These are phyloP conservation scores for Eutolmus rufibarbis DNA, from an alignment of 2,888 invertebrate species.

Conservation along the genomic window DNA sequence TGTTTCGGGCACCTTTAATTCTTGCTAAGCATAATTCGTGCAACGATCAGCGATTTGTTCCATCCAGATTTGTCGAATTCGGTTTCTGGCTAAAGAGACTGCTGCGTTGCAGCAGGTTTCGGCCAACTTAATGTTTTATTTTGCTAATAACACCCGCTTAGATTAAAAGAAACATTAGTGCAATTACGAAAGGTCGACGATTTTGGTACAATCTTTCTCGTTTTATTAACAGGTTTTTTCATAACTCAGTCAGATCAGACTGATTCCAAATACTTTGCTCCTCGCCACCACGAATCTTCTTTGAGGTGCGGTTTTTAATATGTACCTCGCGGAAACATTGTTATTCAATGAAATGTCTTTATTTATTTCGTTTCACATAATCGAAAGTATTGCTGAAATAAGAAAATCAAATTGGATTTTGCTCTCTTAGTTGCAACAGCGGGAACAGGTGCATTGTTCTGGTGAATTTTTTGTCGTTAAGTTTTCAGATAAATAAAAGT, in stretches of 20 bases:
- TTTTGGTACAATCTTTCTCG: neutral
- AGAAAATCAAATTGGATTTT: no score
- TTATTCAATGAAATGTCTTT: neutral
- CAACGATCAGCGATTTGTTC: neutral
- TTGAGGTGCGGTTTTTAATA: neutral
- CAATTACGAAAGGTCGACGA: neutral
- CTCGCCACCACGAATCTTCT: neutral
- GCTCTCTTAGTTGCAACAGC: no score
- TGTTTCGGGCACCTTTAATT: neutral
- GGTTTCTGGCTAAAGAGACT: neutral
- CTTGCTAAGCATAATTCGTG: neutral
- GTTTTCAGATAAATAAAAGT: no score
- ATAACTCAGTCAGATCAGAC: neutral
- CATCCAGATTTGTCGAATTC: neutral
- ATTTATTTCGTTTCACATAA: neutral
- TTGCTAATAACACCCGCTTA: neutral
- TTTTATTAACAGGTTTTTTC: neutral
- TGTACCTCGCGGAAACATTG: neutral
- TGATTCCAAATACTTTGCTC: neutral
- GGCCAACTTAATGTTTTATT: no score
- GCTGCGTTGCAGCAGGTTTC: neutral
- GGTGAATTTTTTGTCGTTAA: no score
- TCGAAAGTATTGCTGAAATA: neutral
- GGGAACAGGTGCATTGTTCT: no score
- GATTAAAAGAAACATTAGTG: neutral